phyloP scores from a whole-genome alignment of 2,797 vertebrate genomes.

The Eulemur albifrons region DNA sequence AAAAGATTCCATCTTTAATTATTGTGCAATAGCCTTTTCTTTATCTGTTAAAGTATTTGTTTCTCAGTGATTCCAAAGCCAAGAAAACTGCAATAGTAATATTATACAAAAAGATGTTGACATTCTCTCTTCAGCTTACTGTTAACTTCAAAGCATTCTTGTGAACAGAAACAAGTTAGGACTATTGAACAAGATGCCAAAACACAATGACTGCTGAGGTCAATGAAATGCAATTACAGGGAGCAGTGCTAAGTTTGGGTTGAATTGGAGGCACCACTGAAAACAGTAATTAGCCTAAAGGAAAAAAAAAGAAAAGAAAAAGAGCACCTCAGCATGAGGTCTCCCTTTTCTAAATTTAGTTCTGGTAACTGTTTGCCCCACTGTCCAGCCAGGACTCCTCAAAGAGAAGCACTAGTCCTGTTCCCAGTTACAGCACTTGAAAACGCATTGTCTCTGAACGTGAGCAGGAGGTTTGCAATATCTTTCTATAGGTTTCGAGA shows the following conservation, averaged over 20 bases:
- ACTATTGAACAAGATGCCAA: neutral
- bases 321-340: neutral
- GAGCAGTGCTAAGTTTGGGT: slow-evolving; percentile 18
- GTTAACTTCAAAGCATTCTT: slow-evolving; percentile 67
- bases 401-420: neutral
- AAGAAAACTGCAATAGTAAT: neutral
- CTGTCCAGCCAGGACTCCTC: neutral
- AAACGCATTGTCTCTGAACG: neutral
- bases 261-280: slow-evolving; percentile 4
- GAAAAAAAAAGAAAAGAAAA: neutral
- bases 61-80: neutral
- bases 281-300: slow-evolving; percentile 45
- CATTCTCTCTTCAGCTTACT: slow-evolving; percentile 43
- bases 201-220: slow-evolving; percentile 51
- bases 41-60: slow-evolving; percentile 1
- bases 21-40: neutral
- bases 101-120: slow-evolving; percentile 20
- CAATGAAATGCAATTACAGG: slow-evolving; percentile 37
- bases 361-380: neutral
- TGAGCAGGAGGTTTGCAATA: neutral
- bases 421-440: neutral
- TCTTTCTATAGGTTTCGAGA: neutral
- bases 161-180: slow-evolving; percentile 56
- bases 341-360: neutral
- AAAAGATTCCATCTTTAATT: neutral